Evolutionary conservation across 2,797 vertebrate genomes (phyloP).

Genomic region (Leuciscus waleckii): DNA sequence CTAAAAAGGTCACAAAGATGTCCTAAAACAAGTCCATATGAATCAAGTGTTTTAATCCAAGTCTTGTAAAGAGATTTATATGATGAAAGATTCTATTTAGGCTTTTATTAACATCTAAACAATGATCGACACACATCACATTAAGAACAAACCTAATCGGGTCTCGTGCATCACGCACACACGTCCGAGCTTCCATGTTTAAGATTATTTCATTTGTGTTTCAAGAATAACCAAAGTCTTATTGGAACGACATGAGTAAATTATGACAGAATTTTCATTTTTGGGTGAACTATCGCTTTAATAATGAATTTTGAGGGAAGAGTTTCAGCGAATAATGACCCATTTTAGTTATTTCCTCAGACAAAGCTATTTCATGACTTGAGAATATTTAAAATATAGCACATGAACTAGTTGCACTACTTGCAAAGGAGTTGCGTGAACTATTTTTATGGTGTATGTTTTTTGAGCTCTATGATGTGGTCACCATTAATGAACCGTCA

Average conservation of each 20-base stretch:
- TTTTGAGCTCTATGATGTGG: neutral
- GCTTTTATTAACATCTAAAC: neutral
- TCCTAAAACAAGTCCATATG: neutral
- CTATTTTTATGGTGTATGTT: neutral
- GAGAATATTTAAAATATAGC: neutral
- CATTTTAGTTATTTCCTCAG: neutral
- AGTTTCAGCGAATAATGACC: neutral
- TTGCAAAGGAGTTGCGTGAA: neutral
- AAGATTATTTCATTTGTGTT: neutral
- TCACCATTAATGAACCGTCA: neutral
- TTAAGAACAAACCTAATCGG: neutral
- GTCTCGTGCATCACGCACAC: neutral
- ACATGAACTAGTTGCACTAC: neutral
- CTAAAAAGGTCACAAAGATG: neutral
- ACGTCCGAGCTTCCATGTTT: neutral
- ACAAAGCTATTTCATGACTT: neutral
- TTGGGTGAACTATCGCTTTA: neutral
- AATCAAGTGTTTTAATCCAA: neutral
- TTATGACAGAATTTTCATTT: neutral
- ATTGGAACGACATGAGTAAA: neutral
- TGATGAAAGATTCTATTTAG: neutral
- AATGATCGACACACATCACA: neutral
- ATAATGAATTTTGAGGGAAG: neutral
- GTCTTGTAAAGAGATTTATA: neutral
- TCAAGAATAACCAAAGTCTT: neutral